Evolutionary conservation across 2,797 vertebrate species (phyloP).

Genomic region (Acrossocheilus wenchowensis): DNA sequence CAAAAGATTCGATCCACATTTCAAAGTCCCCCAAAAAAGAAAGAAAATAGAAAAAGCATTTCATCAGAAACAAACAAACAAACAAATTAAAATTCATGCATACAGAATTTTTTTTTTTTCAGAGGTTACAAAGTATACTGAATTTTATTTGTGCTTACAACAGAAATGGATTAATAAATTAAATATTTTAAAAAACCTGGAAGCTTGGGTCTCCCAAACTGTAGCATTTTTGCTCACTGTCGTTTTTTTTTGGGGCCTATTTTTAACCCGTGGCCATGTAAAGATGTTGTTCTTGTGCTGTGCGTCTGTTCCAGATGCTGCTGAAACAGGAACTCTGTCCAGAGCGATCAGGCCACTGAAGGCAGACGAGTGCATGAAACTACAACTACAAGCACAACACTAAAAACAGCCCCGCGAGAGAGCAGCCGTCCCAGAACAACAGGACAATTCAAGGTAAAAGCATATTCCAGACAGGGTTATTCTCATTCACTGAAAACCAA

Average conservation of each 20-base stretch:
- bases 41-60: no score
- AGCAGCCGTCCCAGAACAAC: neutral
- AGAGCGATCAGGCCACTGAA: neutral
- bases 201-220: neutral
- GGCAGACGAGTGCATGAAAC: conserved; percentile 11
- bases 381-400: conserved; percentile 2
- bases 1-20: no score
- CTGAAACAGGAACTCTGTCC: conserved; percentile 29
- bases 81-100: neutral
- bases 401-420: neutral
- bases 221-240: neutral
- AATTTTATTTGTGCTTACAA: neutral
- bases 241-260: neutral
- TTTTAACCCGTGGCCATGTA: neutral
- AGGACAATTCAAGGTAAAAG: neutral
- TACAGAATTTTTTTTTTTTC: neutral
- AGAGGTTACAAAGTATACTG: neutral
- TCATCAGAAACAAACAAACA: neutral
- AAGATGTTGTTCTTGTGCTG: conserved; percentile 9
- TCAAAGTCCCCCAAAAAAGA: no score
- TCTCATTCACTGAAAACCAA: neutral
- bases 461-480: neutral
- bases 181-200: neutral
- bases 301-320: conserved; percentile 6
- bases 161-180: neutral